These are phyloP conservation scores for Atrichornis clamosus DNA, from an alignment of 2,113 vertebrate genomes.

Conservation along the genomic window DNA sequence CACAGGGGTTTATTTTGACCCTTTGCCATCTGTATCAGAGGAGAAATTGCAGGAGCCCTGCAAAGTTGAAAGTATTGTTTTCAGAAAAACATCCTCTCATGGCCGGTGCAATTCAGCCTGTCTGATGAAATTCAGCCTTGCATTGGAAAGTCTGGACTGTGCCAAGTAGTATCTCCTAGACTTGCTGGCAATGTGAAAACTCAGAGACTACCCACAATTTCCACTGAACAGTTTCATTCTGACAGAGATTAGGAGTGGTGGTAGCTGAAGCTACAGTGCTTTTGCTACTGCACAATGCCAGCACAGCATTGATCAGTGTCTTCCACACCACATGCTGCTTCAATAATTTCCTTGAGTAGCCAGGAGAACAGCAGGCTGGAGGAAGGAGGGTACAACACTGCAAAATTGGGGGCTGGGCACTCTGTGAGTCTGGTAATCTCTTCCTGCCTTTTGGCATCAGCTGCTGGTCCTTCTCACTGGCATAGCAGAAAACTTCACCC, in stretches of 20 bases:
- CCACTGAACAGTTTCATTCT: neutral
- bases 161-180: neutral
- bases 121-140: neutral
- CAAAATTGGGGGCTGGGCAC: neutral
- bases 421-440: neutral
- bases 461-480: neutral
- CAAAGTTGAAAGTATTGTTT: neutral
- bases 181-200: neutral
- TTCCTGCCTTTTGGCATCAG: neutral
- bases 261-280: neutral
- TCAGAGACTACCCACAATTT: neutral
- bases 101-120: neutral
- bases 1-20: neutral
- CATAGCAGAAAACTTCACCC: neutral
- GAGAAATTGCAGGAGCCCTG: neutral
- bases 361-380: neutral
- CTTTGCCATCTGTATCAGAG: neutral
- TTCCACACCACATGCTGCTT: neutral
- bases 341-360: neutral
- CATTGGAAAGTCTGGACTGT: neutral
- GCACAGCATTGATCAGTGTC: neutral
- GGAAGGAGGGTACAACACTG: neutral
- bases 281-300: neutral
- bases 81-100: neutral
- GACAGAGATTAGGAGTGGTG: neutral